Base-by-base conservation (phyloP, 2,797 vertebrate species). In the Menidia menidia region DNA sequence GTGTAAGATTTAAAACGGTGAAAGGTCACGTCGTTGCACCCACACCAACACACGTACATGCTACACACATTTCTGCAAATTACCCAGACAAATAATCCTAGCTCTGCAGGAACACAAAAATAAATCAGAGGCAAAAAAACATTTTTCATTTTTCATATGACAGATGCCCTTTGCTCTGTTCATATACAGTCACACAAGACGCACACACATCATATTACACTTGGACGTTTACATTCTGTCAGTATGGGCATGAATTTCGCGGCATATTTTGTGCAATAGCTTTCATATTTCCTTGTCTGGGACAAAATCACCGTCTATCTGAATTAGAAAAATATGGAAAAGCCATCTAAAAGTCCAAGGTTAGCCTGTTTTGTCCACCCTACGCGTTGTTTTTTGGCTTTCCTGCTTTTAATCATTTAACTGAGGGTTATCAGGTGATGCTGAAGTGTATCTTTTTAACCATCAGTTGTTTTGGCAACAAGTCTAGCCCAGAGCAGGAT, bases 61-160 rank as follows among this genome's bases (percentile, higher is more conserved):
- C 19, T 31, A 56, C 18, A 62, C 39, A 65, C n/a, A 55, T 31
- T 68, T 64, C 55, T 18, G 55, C 11, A 64, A 19, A 63, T 67
- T 48, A 48, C 42, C n/a, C 50, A 41, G 62, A 69, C 47, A 56
- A 35, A 60, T 33, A 3, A 42, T 42, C 58, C 43, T 48, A 53
- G 9, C 5, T 69, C 25, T 64, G 19, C 41, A 62, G 67, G 25
- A 68, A 35, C 15, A 53, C 15, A 2, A 70, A 11, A 59, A 68
- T 50, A 48, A 64, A 47, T 60, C 48, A 52, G 39, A 11, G 8
- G 56, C 31, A 51, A 16, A 48, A 47, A 18, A 56, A 57, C 64
- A 57, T 67, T 9, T 41, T 14, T 13, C 19, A 25, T 25, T 25
- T 25, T 25, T 69, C 61, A 15, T 47, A 39, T 16, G 35, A n/a